A percentile compares a stretch with the other conserved stretches of the same genome.
phyloP scores from a whole-genome alignment of 2,113 vertebrate species.

The Dermatemys mawii region DNA sequence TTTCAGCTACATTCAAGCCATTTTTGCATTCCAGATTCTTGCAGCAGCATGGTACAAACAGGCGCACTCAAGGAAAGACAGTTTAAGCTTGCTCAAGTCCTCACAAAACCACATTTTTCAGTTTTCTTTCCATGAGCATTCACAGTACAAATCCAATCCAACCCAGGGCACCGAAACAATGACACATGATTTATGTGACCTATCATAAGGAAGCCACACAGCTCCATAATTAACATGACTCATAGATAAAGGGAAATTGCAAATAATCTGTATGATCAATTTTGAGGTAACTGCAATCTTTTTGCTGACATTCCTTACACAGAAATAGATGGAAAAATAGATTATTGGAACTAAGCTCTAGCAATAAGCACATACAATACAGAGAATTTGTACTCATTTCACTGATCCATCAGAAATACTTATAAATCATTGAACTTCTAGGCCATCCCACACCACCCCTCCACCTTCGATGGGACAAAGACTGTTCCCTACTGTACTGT shows the following conservation, averaged over 20 bases:
- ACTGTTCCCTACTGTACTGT: background rate
- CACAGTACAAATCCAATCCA: background rate
- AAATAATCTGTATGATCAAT: slow-evolving; percentile 42
- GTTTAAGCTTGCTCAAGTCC: background rate
- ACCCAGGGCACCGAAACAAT: background rate
- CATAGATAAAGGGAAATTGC: background rate
- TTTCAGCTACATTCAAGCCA: background rate
- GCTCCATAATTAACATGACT: background rate
- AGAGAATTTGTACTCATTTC: background rate
- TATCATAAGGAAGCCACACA: background rate
- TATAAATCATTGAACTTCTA: slow-evolving; percentile 31
- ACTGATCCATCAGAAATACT: background rate
- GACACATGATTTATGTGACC: background rate
- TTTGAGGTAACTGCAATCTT: background rate
- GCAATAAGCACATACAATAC: background rate
- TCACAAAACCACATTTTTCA: background rate
- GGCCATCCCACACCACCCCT: slow-evolving; percentile 31
- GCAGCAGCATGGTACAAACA: accelerated
- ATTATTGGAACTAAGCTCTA: slow-evolving; percentile 29
- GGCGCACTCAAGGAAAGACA: background rate
- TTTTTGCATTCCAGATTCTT: background rate
- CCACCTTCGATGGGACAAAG: accelerated
- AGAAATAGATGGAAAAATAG: slow-evolving; percentile 1
- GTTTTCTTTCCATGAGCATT: accelerated
- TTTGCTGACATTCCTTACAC: background rate